Conservation (phyloP, 2,797 vertebrate genomes). For the Iguana delicatissima region DNA sequence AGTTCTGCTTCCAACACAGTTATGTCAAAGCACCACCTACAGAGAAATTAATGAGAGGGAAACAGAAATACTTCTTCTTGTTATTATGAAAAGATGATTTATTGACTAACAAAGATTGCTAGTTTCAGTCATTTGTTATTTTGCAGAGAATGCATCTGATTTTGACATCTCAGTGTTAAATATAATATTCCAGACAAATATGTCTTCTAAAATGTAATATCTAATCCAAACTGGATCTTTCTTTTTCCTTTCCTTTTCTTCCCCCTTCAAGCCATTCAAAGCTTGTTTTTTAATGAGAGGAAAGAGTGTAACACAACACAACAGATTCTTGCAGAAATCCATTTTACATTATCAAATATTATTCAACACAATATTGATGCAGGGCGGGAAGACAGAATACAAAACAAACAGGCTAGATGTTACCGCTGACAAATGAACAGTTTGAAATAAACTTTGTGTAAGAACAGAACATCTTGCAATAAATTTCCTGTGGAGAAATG, state of each 20-base stretch:
- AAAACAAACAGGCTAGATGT: neutral
- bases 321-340: neutral
- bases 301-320: neutral
- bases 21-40: constrained; percentile 37
- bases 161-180: constrained; percentile 34
- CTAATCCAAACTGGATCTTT: neutral
- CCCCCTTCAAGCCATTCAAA: neutral
- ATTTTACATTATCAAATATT: constrained; percentile 13
- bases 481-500: neutral
- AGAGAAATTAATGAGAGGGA: constrained; percentile 45
- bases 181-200: constrained; percentile 13
- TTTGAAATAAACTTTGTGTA: neutral
- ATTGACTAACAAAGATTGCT: constrained; percentile 32
- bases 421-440: neutral
- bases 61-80: constrained; percentile 26
- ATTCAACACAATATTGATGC: neutral
- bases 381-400: neutral
- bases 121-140: constrained; percentile 43
- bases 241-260: neutral
- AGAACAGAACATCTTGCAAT: neutral
- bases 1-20: neutral
- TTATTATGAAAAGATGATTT: constrained; percentile 39
- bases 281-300: neutral
- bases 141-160: constrained; percentile 21
- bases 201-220: constrained; percentile 22